Evolutionary conservation across 2,797 vertebrate genomes (phyloP), one percentile per base, ranked within the genome.

Genomic region (Muscicapa striata): DNA sequence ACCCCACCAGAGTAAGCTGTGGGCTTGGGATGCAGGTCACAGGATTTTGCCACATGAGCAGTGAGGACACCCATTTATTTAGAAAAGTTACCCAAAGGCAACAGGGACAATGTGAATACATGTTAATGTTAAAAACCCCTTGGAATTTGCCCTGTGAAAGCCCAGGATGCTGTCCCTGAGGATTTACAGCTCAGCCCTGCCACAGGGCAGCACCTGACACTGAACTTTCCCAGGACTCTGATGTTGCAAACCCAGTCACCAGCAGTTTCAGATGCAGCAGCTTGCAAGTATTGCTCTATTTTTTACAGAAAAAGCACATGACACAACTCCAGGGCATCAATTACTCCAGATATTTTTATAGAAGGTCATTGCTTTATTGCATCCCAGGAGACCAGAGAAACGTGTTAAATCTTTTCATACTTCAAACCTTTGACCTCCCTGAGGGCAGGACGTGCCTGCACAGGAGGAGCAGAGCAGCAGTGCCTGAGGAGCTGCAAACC

Each of bases 221-320:
- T 24, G 11, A 40, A 12, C 43, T 4, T 23, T 23, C 10, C 63
- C 88, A 16, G 4, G 5, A 43, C 52, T 21, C 30, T 9, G 12
- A 38, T 0, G 57, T 1, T 29, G 59, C 54, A 45, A 46, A 21
- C 20, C n/a, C 67, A 6, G 0, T 1, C 13, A 22, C 0, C 38
- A 55, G 46, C 27, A 49, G 34, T 5, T 86, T 3, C 18, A 48
- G 63, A 52, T 5, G 15, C 38, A 43, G 26, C 2, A 63, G 52
- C 36, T 74, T 23, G 15, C 45, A 64, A 41, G 9, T 3, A 30
- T 21, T 88, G 67, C 72, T 83, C 63, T 63, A 15, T 70, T 87
- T 78, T n/a, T 73, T 24, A 38, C 55, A 64, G 34, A 34, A 63
- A 43, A 78, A 81, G 30, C 61, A 52, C 6, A 18, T 34, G 54